phyloP scores from a whole-genome alignment of 1,140 invertebrate genomes.

The Bradysia coprophila region DNA sequence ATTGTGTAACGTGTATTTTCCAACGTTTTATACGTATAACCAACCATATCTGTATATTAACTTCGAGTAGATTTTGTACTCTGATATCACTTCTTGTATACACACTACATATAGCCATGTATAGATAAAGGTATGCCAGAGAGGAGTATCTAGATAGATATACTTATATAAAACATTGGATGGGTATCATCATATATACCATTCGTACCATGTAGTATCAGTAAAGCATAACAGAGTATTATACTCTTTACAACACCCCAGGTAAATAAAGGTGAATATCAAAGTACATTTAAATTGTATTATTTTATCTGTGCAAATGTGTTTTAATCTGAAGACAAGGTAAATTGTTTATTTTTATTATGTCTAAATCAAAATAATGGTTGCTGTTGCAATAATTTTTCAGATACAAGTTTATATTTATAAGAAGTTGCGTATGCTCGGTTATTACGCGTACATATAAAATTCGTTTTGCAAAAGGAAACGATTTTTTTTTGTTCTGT shows the following conservation, averaged over 20 bases:
- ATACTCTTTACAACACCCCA: too few species aligned
- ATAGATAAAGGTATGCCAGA: too few species aligned
- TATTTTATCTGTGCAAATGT: neutral
- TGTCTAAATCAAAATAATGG: neutral
- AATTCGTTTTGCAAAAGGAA: too few species aligned
- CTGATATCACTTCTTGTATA: neutral
- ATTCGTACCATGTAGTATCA: neutral
- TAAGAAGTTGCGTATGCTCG: too few species aligned
- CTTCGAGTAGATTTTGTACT: neutral
- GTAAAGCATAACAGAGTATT: too few species aligned
- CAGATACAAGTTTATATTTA: too few species aligned
- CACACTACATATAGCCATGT: too few species aligned
- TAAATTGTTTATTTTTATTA: neutral
- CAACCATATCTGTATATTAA: neutral
- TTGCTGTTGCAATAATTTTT: neutral
- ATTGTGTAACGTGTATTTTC: neutral
- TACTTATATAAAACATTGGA: too few species aligned
- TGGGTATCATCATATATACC: too few species aligned
- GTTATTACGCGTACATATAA: too few species aligned
- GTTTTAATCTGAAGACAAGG: neutral
- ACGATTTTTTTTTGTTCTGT: too few species aligned
- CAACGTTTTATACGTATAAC: neutral
- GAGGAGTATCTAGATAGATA: too few species aligned
- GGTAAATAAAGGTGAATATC: neutral
- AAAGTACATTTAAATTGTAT: neutral